These are phyloP conservation scores for Manis pentadactyla DNA, from an alignment of 2,797 vertebrate species.

Conservation along the genomic window DNA sequence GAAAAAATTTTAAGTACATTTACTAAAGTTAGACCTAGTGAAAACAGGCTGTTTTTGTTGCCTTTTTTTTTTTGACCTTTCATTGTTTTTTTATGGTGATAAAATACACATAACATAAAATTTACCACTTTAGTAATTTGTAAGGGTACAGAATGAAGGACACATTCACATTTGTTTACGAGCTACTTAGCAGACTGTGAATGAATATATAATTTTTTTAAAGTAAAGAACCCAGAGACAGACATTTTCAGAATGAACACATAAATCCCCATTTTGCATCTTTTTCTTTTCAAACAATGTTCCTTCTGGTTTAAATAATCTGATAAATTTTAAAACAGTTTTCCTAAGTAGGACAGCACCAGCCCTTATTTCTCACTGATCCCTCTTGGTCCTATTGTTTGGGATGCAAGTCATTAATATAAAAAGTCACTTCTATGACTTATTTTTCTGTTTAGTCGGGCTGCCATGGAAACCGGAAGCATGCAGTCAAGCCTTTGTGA, in stretches of 20 bases:
- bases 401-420: constrained; percentile 48
- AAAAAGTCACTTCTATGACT: constrained; percentile 66
- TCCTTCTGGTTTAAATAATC: background rate
- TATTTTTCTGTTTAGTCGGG: constrained; percentile 73
- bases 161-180: background rate
- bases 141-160: background rate
- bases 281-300: background rate
- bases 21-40: background rate
- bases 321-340: constrained; percentile 15
- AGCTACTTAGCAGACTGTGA: background rate
- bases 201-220: background rate
- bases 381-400: background rate
- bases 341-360: background rate
- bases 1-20: background rate
- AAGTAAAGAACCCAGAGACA: background rate
- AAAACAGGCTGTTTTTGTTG: background rate
- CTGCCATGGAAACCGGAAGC: constrained; percentile 84
- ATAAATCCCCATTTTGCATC: constrained; percentile 10
- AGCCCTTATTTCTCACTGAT: constrained; percentile 45
- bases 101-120: background rate
- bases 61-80: background rate
- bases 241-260: constrained; percentile 28
- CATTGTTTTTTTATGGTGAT: background rate
- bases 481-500: constrained; percentile 69
- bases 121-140: background rate